phyloP scores from a whole-genome alignment of 1,140 invertebrate genomes.

The Trichoplusia ni region DNA sequence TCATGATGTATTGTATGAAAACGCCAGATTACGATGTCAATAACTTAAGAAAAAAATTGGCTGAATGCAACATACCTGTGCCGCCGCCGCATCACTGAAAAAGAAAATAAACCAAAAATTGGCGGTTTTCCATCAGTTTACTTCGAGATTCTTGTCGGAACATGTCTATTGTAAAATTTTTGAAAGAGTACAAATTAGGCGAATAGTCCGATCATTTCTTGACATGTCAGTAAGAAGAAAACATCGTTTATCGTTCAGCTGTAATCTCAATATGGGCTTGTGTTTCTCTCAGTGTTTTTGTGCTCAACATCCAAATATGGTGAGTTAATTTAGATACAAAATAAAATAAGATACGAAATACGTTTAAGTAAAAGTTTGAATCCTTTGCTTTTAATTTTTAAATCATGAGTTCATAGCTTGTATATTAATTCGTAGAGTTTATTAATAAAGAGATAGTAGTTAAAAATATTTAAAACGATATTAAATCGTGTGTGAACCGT shows the following conservation, averaged over 20 bases:
- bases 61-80: neutral
- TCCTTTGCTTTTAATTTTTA: neutral
- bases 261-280: conserved; percentile 53
- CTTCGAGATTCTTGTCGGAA: neutral
- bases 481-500: too few relatives aligned
- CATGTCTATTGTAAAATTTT: neutral
- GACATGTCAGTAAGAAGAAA: conserved; percentile 35
- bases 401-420: too few relatives aligned
- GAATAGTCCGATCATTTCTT: conserved; percentile 33
- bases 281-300: conserved; percentile 56
- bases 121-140: neutral
- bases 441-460: too few relatives aligned
- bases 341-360: neutral
- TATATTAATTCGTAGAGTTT: too few relatives aligned
- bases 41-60: neutral
- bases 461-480: too few relatives aligned
- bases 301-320: conserved; percentile 36
- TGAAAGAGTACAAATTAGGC: conserved; percentile 6
- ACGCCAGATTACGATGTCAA: too few relatives aligned
- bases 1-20: too few relatives aligned
- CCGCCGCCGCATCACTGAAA: neutral
- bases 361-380: neutral
- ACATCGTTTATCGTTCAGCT: conserved; percentile 23
- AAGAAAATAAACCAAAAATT: neutral
- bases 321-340: conserved; percentile 35